These are phyloP conservation scores for Phyllostomus discolor DNA, from an alignment of 2,113 vertebrate genomes.

Conservation along the genomic window DNA sequence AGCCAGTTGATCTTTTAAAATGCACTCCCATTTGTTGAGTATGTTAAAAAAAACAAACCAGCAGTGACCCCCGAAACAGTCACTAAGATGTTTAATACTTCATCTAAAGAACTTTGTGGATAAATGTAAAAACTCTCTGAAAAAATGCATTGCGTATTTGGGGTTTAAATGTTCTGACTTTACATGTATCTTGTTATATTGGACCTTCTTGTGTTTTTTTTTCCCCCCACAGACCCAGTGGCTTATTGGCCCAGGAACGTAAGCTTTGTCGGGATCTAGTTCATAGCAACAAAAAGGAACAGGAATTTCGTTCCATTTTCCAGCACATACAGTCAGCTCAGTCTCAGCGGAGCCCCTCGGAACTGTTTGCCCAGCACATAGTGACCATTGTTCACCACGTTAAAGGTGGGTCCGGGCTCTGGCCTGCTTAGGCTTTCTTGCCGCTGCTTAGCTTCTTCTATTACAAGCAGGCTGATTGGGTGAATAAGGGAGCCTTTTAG, in stretches of 20 bases:
- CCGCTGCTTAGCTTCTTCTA: background rate
- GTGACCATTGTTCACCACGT: slow-evolving; percentile 97
- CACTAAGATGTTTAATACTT: background rate
- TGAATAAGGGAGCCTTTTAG: background rate
- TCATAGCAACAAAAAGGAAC: slow-evolving; percentile 93
- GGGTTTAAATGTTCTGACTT: background rate
- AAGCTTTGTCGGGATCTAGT: slow-evolving; percentile 92
- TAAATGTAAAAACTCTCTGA: background rate
- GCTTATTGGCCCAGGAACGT: slow-evolving; percentile 91
- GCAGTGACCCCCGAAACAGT: background rate
- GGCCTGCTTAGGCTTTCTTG: background rate
- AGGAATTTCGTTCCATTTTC: slow-evolving; percentile 94
- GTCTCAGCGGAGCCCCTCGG: slow-evolving; percentile 89
- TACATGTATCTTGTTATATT: background rate
- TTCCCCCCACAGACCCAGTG: slow-evolving; percentile 83
- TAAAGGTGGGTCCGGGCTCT: slow-evolving; percentile 86
- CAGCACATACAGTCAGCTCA: slow-evolving; percentile 92
- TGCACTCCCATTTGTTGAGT: background rate
- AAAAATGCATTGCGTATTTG: background rate
- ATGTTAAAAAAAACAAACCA: background rate
- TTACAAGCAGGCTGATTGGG: background rate
- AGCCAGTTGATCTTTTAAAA: background rate
- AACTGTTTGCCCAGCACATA: slow-evolving; percentile 96
- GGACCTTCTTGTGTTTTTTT: background rate
- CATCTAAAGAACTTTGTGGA: background rate